Percentiles rank a stretch among this genome's conserved stretches.
phyloP scores from a whole-genome alignment of 2,113 vertebrate genomes.

The Puntigrus tetrazona region DNA sequence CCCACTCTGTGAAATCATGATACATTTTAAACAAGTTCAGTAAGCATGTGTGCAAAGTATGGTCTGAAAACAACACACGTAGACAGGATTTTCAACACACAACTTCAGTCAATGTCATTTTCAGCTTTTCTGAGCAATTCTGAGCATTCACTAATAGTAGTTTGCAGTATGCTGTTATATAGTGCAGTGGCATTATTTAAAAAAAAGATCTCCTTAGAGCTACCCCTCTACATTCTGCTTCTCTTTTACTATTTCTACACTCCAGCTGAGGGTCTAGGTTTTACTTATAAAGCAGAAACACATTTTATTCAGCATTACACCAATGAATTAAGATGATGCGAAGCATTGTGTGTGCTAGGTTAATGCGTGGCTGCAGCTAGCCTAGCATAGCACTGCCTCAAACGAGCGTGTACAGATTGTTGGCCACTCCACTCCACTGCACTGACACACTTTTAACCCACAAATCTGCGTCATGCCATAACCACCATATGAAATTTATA shows the following conservation, averaged over 20 bases:
- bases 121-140: background rate
- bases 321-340: background rate
- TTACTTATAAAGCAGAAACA: background rate
- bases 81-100: background rate
- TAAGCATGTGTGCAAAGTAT: background rate
- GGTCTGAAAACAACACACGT: background rate
- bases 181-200: background rate
- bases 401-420: background rate
- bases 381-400: background rate
- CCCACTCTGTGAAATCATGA: background rate
- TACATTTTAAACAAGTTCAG: background rate
- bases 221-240: background rate
- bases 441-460: slow-evolving; percentile 18
- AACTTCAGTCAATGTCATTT: background rate
- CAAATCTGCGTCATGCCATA: slow-evolving; percentile 5
- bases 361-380: background rate
- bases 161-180: background rate
- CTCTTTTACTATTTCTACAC: background rate
- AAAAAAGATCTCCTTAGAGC: background rate
- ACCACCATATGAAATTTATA: background rate
- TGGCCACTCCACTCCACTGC: background rate
- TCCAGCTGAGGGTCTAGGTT: background rate
- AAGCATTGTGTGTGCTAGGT: background rate
- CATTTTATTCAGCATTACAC: background rate
- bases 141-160: background rate